Percentiles rank a stretch among this genome's conserved stretches.
Evolutionary conservation across 2,888 invertebrate species (phyloP).

Genomic region (Ommatoiulus sabulosus): DNA sequence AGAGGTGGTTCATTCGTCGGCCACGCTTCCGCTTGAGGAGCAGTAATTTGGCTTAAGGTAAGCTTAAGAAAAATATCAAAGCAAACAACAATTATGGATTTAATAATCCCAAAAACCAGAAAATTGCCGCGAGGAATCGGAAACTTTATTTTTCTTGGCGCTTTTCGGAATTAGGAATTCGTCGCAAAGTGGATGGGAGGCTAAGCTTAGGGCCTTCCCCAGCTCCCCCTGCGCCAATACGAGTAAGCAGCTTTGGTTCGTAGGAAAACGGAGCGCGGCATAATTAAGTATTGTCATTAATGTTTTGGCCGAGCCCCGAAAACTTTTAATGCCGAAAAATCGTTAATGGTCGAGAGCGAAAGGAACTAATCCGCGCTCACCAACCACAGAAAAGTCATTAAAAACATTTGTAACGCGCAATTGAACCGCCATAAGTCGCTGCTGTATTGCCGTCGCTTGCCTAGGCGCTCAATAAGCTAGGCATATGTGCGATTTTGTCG

Average conservation of each 20-base stretch:
- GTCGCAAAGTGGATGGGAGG: conserved; percentile 5
- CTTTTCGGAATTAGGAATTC: background rate
- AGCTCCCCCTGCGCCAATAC: background rate
- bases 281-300: conserved; percentile 36
- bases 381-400: conserved; percentile 43
- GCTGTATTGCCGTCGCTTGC: background rate
- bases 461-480: background rate
- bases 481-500: conserved; percentile 6
- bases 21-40: background rate
- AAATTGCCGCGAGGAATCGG: background rate
- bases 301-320: conserved; percentile 36
- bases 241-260: background rate
- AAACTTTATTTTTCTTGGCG: conserved; percentile 21
- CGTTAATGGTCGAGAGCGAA: conserved; percentile 31
- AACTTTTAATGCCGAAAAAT: conserved; percentile 36
- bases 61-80: background rate
- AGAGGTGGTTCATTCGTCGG: background rate
- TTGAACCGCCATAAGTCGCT: conserved; percentile 39
- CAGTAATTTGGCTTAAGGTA: background rate
- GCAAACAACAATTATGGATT: conserved; percentile 29
- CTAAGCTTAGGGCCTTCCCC: conserved; percentile 4
- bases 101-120: conserved; percentile 16
- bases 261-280: background rate
- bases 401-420: conserved; percentile 38
- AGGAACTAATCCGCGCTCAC: conserved; percentile 40